Base-by-base conservation (phyloP, 2,888 invertebrate genomes). In the Melitaea athalia region DNA sequence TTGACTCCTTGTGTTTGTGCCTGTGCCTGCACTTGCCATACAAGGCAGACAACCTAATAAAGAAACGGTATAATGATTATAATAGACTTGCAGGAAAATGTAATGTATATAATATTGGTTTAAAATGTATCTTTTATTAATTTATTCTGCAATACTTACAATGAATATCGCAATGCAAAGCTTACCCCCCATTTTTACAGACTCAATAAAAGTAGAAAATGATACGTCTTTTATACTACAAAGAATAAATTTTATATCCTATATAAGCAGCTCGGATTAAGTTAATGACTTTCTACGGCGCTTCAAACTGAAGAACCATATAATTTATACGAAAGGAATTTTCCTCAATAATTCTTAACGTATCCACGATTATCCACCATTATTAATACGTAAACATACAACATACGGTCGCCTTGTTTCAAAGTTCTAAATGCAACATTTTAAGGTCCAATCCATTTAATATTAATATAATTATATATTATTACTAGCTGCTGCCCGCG, bases 11-110 rank as follows among this genome's bases (percentile, higher is more conserved):
- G 47, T 49, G 45, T 14, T 53, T 55, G 53, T n/a, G 84, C 82
- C 0, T 84, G 70, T 2, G 76, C 83, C 0, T 84, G 70, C 1
- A 75, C 83, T 71, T 84, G 79, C 82, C 78, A 80, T 11, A 71
- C 62, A 1, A 75, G 31, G 11, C 75, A 74, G 14, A 78, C 38
- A 6, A 80, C 71, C 81, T 81, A 69, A 24, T 75, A 74, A 24
- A 55, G 47, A 11, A 33, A 38, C 17, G 49, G 59, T 11, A 57
- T 42, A 57, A 57, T n/a, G 47, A n/a, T 49, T 49, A 5, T n/a
- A n/a, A n/a, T 5, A 49, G 6, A n/a, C 47, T 49, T 49, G n/a
- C 3, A 14, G 5, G 38, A 38, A 38, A n/a, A 49, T n/a, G 0
- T 49, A 49, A n/a, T 14, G 47, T 3, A 47, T 14, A 47, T 11